phyloP scores from a whole-genome alignment of 2,797 vertebrate species.

The Cyclopterus lumpus region DNA sequence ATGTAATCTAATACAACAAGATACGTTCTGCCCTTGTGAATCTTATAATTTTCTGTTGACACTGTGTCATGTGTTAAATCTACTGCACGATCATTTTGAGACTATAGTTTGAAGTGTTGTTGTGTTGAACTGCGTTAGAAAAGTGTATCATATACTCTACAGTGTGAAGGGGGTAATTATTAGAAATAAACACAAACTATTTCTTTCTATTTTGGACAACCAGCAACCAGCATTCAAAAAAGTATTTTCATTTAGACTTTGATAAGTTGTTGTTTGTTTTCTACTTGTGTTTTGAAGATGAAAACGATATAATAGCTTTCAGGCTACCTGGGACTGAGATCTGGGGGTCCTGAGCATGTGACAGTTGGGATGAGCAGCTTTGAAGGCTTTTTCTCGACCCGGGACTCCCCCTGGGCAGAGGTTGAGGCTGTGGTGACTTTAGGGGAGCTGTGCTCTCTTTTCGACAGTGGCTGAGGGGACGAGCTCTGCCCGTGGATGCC shows the following conservation, averaged over 20 bases:
- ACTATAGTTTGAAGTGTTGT: neutral
- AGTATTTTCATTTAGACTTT: neutral
- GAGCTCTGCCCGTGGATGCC: constrained; percentile 77
- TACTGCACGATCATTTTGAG: neutral
- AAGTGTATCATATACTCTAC: neutral
- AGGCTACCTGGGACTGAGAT: constrained; percentile 94
- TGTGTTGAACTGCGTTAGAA: too few species aligned
- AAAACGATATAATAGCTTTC: neutral
- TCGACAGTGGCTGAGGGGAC: constrained; percentile 79
- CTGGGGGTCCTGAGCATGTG: constrained; percentile 85
- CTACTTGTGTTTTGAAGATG: neutral
- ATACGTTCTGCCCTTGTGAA: too few species aligned
- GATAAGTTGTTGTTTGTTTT: neutral
- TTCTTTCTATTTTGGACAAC: neutral
- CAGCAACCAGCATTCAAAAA: neutral
- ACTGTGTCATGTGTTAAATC: neutral
- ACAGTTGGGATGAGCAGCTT: constrained; percentile 91
- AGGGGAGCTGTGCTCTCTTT: constrained; percentile 64
- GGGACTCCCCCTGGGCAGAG: constrained; percentile 31
- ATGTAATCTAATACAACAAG: neutral
- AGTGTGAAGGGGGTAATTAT: neutral
- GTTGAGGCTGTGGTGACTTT: constrained; percentile 14
- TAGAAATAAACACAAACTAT: neutral
- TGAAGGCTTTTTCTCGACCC: constrained; percentile 79
- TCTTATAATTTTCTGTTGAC: too few species aligned